These are phyloP conservation scores for Tapirus terrestris DNA, from an alignment of 2,113 vertebrate genomes.

Conservation along the genomic window DNA sequence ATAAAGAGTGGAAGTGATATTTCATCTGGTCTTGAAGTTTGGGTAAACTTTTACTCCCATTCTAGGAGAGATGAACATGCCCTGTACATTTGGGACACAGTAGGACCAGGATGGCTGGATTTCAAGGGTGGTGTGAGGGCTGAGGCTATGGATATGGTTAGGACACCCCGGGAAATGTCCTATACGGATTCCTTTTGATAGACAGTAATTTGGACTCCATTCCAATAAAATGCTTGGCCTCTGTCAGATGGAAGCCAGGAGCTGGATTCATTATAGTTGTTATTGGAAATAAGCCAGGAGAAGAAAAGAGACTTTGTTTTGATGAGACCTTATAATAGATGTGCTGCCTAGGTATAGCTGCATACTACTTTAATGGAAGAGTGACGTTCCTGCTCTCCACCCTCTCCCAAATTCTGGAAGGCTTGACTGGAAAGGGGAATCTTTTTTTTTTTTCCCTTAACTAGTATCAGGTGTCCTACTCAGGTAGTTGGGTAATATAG, in stretches of 20 bases:
- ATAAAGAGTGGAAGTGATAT: background rate
- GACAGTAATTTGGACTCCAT: background rate
- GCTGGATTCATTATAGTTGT: background rate
- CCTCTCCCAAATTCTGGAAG: slow-evolving; percentile 50
- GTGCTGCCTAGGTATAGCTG: slow-evolving; percentile 34
- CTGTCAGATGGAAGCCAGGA: slow-evolving; percentile 33
- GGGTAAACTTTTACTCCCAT: background rate
- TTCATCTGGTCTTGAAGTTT: background rate
- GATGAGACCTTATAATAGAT: slow-evolving; percentile 46
- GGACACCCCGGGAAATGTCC: background rate
- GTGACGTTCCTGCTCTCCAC: slow-evolving; percentile 26
- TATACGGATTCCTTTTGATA: background rate
- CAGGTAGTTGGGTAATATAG: slow-evolving; percentile 70
- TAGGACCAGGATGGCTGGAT: background rate
- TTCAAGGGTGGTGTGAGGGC: background rate
- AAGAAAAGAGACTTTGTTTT: slow-evolving; percentile 40
- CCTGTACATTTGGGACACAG: background rate
- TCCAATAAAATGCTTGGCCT: background rate
- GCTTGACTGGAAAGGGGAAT: slow-evolving; percentile 61
- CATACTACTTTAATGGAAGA: slow-evolving; percentile 58
- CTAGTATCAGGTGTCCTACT: slow-evolving; percentile 71
- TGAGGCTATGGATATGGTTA: background rate
- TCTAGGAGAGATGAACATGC: background rate
- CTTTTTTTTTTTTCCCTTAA: slow-evolving; percentile 25
- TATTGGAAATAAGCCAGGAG: slow-evolving; percentile 28